Conservation (phyloP, 2,888 invertebrate species). For the Ferrisia virgata region DNA sequence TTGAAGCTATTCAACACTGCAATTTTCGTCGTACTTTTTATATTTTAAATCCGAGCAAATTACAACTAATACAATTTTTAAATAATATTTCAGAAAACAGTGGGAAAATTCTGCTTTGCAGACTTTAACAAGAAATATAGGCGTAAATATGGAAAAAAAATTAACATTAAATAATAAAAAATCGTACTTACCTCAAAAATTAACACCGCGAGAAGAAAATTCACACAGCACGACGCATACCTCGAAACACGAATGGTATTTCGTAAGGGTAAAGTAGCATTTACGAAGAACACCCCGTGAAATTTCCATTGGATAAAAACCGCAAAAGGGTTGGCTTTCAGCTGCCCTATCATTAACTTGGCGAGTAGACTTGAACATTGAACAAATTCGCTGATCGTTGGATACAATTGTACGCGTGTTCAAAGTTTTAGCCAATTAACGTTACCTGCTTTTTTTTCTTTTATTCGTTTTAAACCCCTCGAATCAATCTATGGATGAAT, state of each 20-base stretch:
- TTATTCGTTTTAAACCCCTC: too few relatives aligned
- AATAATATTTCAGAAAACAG: too few relatives aligned
- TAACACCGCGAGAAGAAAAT: background rate
- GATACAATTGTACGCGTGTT: background rate
- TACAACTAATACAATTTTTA: too few relatives aligned
- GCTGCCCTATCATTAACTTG: constrained; percentile 36
- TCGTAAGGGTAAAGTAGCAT: background rate
- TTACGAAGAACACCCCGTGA: background rate
- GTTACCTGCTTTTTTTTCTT: background rate
- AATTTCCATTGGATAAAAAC: constrained; percentile 13
- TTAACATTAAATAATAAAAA: background rate
- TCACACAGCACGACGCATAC: background rate
- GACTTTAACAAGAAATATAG: background rate
- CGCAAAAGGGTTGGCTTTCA: constrained; percentile 31
- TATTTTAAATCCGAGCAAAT: too few relatives aligned
- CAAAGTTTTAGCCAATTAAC: background rate
- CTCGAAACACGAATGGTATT: background rate
- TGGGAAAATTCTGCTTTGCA: background rate
- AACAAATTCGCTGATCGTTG: constrained; percentile 12
- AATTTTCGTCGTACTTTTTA: too few relatives aligned
- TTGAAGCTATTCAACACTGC: too few relatives aligned
- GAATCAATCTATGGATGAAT: background rate
- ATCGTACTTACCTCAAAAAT: background rate
- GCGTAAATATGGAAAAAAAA: background rate
- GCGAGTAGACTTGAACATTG: background rate